Evolutionary conservation across 2,113 vertebrate genomes (phyloP), one percentile per base, ranked within the genome.

Genomic region (Rafetus swinhoei): DNA sequence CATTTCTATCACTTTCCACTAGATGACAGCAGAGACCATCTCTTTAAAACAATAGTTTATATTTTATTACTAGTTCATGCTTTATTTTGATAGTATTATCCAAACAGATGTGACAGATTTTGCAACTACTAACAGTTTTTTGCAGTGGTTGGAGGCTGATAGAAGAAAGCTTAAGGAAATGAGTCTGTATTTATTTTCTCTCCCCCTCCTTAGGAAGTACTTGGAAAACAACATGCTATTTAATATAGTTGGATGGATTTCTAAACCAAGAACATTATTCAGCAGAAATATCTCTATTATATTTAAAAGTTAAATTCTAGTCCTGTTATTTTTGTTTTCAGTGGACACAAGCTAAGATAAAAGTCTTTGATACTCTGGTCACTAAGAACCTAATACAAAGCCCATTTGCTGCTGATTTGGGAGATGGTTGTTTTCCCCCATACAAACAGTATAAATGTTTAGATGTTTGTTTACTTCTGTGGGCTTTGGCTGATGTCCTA

Each of bases 1-100:
- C 87, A 82, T 85, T 89, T 92, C 53, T 53, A 8, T 22, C 14
- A 88, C 21, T 12, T 54, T 90, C 90, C 94, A 94, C 93, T 22
- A 82, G 94, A 93, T 89, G 95, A 95, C 94, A 96, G 94, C 87
- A 96, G 21, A 96, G 85, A 77, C 62, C 90, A 32, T 0, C 50
- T 9, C 55, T 2, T 4, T 7, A n/a, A 15, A 7, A 56, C 16
- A 59, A 25, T n/a, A 35, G 25, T 16, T 59, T 0, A 1, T 27
- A 32, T 84, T 84, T 59, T 21, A 1, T 72, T 39, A 54, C 19
- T 1, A 45, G 32, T 32, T n/a, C 52, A 56, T 25, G 1, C 74
- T 92, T 92, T 69, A 65, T 2, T n/a, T 89, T 87, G 69, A 21
- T 6, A 9, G 2, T 54, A 0, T 8, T 45, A 74, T 22, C 14